phyloP scores from a whole-genome alignment of 2,888 invertebrate genomes.

The Alviniconcha strummeri region DNA sequence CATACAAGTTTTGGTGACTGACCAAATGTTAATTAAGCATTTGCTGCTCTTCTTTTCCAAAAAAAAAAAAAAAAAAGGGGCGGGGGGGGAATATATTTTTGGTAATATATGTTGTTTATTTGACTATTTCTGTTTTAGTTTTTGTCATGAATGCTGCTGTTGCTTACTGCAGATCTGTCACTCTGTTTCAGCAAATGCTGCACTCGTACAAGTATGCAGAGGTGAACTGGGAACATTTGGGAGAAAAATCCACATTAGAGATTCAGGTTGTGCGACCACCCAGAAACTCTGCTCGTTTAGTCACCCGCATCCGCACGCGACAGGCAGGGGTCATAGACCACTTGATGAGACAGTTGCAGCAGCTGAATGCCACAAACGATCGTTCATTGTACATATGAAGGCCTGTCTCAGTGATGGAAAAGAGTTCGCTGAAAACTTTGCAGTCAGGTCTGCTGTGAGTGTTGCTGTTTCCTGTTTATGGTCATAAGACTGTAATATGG shows the following conservation, averaged over 20 bases:
- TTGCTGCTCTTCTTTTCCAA: no score
- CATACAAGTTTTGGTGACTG: no score
- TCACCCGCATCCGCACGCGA: slow-evolving; percentile 58
- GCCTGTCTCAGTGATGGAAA: no score
- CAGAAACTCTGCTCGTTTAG: slow-evolving; percentile 41
- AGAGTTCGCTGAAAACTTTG: no score
- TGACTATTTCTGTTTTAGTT: background rate
- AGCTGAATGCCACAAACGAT: slow-evolving; percentile 43
- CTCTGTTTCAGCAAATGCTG: slow-evolving; percentile 61
- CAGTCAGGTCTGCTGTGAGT: no score
- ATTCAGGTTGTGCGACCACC: slow-evolving; percentile 48
- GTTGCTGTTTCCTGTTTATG: no score
- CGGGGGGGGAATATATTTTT: no score
- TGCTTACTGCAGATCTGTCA: background rate
- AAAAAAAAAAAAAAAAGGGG: no score
- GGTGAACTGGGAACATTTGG: slow-evolving; percentile 65
- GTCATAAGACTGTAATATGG: no score
- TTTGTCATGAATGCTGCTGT: background rate
- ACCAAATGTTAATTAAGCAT: no score
- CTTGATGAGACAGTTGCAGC: slow-evolving; percentile 62
- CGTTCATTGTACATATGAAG: slow-evolving; percentile 9
- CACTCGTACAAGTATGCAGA: slow-evolving; percentile 69
- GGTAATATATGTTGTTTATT: background rate
- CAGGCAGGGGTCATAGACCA: slow-evolving; percentile 65
- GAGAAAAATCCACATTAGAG: slow-evolving; percentile 59